Percentiles rank a stretch among this genome's conserved stretches.
Evolutionary conservation across 2,113 vertebrate species (phyloP).

Genomic region (Bufo bufo): DNA sequence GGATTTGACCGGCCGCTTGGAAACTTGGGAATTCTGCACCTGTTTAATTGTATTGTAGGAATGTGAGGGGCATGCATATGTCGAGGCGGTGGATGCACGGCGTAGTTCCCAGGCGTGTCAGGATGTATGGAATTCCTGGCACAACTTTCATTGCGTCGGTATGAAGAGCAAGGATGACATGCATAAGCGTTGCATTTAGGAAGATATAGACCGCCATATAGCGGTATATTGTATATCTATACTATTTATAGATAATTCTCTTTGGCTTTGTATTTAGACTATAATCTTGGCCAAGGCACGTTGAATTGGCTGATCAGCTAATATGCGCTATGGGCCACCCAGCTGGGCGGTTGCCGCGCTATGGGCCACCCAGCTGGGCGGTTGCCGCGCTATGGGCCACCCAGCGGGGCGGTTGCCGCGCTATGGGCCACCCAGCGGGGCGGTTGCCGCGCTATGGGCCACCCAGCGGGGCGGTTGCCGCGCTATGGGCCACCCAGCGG

Average conservation of each 20-base stretch:
- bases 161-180: neutral
- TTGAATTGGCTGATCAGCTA: neutral
- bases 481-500: too few species aligned
- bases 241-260: too few species aligned
- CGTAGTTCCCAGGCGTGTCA: conserved; percentile 34
- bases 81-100: conserved; percentile 12
- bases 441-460: too few species aligned
- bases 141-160: neutral
- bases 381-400: too few species aligned
- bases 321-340: neutral
- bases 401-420: too few species aligned
- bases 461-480: too few species aligned
- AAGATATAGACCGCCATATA: neutral
- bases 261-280: neutral
- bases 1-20: neutral
- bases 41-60: neutral
- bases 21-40: neutral
- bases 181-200: neutral
- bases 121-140: conserved; percentile 36
- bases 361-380: too few species aligned
- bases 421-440: too few species aligned
- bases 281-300: neutral
- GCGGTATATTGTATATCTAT: too few species aligned
- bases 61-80: neutral
- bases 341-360: too few species aligned